Conservation (phyloP, 30 jellyfish, hydroid and myxozoan species). For the Pelagia noctiluca region DNA sequence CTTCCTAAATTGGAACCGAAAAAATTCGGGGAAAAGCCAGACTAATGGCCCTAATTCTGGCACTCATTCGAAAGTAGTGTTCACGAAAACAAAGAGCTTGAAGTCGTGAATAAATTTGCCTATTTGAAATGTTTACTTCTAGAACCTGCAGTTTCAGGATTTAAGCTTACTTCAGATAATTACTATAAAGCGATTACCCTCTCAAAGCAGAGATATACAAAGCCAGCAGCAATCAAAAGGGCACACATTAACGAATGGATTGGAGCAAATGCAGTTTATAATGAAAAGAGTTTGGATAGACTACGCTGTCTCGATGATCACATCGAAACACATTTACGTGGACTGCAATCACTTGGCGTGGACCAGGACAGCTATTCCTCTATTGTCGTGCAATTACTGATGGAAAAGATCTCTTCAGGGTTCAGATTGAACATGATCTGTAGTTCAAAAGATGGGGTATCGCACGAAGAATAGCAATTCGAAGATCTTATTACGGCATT, state of each 20-base stretch:
- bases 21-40: conserved; percentile 17
- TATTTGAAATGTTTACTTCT: conserved; percentile 15
- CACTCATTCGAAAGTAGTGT: conserved; percentile 27
- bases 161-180: conserved; percentile 14
- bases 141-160: conserved; percentile 54
- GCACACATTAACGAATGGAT: conserved; percentile 40
- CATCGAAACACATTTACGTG: conserved; percentile 46
- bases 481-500: conserved; percentile 26
- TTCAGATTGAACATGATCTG: conserved; percentile 37
- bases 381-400: conserved; percentile 43
- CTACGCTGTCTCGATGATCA: conserved; percentile 26
- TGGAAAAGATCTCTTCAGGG: conserved; percentile 35
- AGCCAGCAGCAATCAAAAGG: conserved; percentile 31
- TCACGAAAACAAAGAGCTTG: conserved; percentile 6
- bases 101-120: conserved; percentile 18
- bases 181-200: conserved; percentile 37
- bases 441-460: background rate
- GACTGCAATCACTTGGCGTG: conserved; percentile 37
- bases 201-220: conserved; percentile 9
- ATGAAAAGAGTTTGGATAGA: conserved; percentile 5
- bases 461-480: conserved; percentile 14
- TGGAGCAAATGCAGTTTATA: conserved; percentile 26
- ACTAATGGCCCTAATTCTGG: conserved; percentile 49
- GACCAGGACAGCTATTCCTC: conserved; percentile 26
- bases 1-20: conserved; percentile 41